Evolutionary conservation across 2,113 vertebrate species (phyloP), one percentile per base, ranked within the genome.

Genomic region (Paralichthys olivaceus): DNA sequence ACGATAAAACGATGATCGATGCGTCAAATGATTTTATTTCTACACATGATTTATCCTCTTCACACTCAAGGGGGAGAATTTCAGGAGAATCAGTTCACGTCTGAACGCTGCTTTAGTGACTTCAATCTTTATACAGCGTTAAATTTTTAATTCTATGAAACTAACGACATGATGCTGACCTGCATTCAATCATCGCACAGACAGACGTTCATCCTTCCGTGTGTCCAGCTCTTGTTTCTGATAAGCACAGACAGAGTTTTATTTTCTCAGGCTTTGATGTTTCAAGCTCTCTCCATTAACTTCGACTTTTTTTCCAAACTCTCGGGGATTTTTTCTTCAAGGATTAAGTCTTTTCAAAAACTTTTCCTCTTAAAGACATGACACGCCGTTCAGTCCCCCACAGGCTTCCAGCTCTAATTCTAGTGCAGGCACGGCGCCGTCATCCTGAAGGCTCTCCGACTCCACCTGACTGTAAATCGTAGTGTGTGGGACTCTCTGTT

Each of bases 331-430:
- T 75, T 57, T 68, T 32, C 77, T 86, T 40, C 45, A 68, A 75
- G 81, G 79, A 87, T 87, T 72, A 74, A 59, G 54, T 79, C 65
- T 84, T 77, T 62, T 82, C 37, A 45, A 86, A 80, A 74, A 59
- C 57, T 51, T 80, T 75, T 61, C 45, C 17, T 67, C 55, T 47
- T 73, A 71, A 75, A 53, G 61, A 71, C 72, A 85, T 61, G 72
- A 79, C 47, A 65, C 77, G 77, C 69, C 51, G 69, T 64, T 79
- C 63, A 83, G 68, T 73, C 47, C 72, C 68, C 62, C 70, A 20
- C 59, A 69, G 69, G 51, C 57, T 79, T 68, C 65, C 29, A 22
- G 59, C 72, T 84, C 56, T 73, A 61, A 74, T 79, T 88, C 70
- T 68, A 65, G 60, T 47, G 47, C 67, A 20, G 62, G 75, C 77